Conservation (phyloP, 2,888 invertebrate genomes). For the Platycheirus rosarum region DNA sequence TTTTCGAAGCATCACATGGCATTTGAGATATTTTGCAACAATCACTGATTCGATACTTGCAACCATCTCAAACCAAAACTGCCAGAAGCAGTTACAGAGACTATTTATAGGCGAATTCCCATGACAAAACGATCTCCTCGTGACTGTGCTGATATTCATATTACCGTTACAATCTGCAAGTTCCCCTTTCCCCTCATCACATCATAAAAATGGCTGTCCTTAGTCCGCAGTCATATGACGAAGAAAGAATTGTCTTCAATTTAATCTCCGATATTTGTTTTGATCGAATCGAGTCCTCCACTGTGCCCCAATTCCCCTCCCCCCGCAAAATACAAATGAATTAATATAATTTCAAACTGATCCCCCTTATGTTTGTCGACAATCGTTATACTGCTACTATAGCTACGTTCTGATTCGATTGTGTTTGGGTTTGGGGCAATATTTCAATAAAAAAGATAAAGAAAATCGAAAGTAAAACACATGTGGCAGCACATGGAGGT, state of each 20-base stretch:
- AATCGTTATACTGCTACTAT: conserved; percentile 6
- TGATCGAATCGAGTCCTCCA: conserved; percentile 62
- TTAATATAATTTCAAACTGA: conserved; percentile 62
- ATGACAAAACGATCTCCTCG: conserved; percentile 39
- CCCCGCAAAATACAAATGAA: conserved; percentile 48
- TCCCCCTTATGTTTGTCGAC: conserved; percentile 29
- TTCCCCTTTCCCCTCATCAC: background rate
- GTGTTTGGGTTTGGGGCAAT: conserved; percentile 10
- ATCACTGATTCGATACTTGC: conserved; percentile 9
- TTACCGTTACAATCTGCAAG: conserved; percentile 19
- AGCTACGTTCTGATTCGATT: conserved; percentile 9
- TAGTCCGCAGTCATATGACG: conserved; percentile 9
- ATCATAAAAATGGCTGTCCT: background rate
- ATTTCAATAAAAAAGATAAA: conserved; percentile 35
- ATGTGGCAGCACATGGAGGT: background rate
- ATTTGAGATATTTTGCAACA: conserved; percentile 45
- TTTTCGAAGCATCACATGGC: conserved; percentile 39
- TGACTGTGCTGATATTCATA: conserved; percentile 20
- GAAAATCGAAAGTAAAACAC: conserved; percentile 33
- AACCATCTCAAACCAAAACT: too few species aligned
- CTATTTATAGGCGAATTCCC: conserved; percentile 47
- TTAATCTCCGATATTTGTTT: conserved; percentile 26
- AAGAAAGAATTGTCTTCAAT: conserved; percentile 11
- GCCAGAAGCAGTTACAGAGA: background rate
- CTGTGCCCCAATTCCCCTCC: too few species aligned